A percentile compares a stretch with the other conserved stretches of the same genome.
Evolutionary conservation across 1,140 invertebrate species (phyloP).

Genomic region (Lordiphosa clarofinis): DNA sequence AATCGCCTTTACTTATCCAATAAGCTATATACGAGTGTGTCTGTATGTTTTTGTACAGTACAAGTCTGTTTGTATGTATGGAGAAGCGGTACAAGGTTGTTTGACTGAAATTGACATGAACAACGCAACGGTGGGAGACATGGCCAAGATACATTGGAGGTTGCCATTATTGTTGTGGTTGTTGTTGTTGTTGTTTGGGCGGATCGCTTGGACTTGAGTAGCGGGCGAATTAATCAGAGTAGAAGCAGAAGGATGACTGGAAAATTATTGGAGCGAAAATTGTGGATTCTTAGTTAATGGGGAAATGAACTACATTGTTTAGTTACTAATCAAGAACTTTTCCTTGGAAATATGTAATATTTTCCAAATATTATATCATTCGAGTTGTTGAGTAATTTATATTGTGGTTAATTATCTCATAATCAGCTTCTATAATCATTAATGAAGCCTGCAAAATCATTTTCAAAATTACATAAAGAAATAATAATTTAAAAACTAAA

Average conservation of each 20-base stretch:
- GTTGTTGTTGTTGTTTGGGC: neutral
- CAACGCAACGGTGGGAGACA: neutral
- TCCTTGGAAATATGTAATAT: too few relatives aligned
- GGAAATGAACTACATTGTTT: too few relatives aligned
- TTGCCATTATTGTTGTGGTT: neutral
- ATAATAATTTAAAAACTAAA: conserved; percentile 5
- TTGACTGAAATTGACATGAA: neutral
- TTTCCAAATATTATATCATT: too few relatives aligned
- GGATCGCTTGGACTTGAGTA: neutral
- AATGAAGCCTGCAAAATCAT: conserved; percentile 65
- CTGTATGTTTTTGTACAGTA: neutral
- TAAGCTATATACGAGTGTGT: conserved; percentile 13
- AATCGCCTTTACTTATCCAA: conserved; percentile 31
- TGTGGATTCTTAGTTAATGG: neutral
- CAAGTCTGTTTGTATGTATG: neutral
- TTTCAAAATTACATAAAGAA: conserved; percentile 51
- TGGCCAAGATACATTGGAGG: neutral
- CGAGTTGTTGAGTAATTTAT: conserved; percentile 10
- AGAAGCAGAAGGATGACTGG: neutral
- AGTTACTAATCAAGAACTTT: too few relatives aligned
- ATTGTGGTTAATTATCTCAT: conserved; percentile 66
- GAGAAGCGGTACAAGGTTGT: conserved; percentile 8
- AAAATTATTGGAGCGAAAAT: neutral
- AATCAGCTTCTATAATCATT: conserved; percentile 62
- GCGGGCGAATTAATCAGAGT: conserved; percentile 2